Conservation (phyloP, 2,888 invertebrate species). For the Drosophila atroscutellata region DNA sequence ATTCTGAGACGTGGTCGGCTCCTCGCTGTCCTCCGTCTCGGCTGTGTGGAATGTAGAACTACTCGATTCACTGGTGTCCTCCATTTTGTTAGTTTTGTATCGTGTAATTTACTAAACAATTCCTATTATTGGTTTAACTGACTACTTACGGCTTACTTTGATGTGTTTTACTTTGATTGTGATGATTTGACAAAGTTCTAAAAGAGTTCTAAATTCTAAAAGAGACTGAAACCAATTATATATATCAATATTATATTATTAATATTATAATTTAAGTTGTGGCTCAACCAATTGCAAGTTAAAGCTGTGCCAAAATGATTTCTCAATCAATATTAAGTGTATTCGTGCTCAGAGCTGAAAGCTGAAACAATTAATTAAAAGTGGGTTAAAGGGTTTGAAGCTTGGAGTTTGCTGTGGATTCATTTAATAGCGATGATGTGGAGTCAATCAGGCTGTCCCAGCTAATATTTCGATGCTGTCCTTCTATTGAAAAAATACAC, state of each 20-base stretch:
- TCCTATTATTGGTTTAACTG: slow-evolving; percentile 3
- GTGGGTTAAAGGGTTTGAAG: background rate
- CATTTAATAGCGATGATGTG: background rate
- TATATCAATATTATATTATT: background rate
- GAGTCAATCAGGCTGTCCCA: background rate
- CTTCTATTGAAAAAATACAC: background rate
- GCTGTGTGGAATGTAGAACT: slow-evolving; percentile 7
- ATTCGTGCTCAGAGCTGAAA: background rate
- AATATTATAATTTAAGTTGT: too few species aligned
- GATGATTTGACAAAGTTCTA: background rate
- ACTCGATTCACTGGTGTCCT: slow-evolving; percentile 33
- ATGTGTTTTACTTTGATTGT: background rate
- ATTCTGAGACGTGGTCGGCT: background rate
- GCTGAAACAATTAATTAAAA: background rate
- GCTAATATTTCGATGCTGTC: background rate
- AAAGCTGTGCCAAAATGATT: background rate
- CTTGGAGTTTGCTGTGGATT: background rate
- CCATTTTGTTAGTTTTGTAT: slow-evolving; percentile 38
- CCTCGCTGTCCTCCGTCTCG: slow-evolving; percentile 33
- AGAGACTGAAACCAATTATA: too few species aligned
- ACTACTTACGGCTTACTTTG: slow-evolving; percentile 12
- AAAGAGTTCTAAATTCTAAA: background rate
- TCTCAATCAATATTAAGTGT: background rate
- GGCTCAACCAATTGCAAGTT: background rate
- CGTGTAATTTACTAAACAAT: slow-evolving; percentile 13